These are phyloP conservation scores for Anoplopoma fimbria DNA, from an alignment of 2,113 vertebrate genomes.

Conservation along the genomic window DNA sequence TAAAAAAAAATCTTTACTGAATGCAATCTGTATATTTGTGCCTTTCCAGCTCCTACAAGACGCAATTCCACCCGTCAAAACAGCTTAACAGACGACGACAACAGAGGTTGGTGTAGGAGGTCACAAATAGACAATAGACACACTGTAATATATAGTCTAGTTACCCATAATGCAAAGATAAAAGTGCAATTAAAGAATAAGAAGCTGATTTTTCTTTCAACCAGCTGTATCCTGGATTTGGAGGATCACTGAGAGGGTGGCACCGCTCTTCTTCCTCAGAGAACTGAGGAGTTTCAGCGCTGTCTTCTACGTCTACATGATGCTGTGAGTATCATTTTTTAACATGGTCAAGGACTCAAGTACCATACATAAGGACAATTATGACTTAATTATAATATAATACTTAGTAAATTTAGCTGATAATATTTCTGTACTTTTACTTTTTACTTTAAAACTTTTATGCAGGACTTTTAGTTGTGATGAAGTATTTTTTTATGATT, in stretches of 20 bases:
- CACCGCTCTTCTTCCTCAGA: background rate
- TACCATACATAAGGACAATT: background rate
- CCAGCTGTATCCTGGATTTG: conserved; percentile 69
- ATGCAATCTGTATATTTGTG: background rate
- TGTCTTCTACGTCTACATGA: conserved; percentile 81
- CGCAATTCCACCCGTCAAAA: conserved; percentile 28
- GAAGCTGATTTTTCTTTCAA: background rate
- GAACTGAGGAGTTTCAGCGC: conserved; percentile 51
- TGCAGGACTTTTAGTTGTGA: background rate
- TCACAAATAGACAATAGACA: background rate
- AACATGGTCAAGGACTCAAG: background rate
- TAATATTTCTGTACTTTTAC: background rate
- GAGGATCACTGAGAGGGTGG: conserved; percentile 14
- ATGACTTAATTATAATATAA: background rate
- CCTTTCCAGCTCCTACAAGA: conserved; percentile 38
- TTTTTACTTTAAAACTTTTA: background rate
- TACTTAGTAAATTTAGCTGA: background rate
- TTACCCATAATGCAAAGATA: background rate
- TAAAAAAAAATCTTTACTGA: background rate
- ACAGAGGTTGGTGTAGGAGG: conserved; percentile 18
- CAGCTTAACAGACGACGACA: conserved; percentile 38
- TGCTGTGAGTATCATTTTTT: conserved; percentile 83
- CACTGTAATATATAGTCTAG: background rate
- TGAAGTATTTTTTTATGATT: background rate
- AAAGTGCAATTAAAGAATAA: background rate